Percentiles rank a stretch among this genome's conserved stretches.
Conservation (phyloP, 2,797 vertebrate genomes). For the Sarcophilus harrisii region DNA sequence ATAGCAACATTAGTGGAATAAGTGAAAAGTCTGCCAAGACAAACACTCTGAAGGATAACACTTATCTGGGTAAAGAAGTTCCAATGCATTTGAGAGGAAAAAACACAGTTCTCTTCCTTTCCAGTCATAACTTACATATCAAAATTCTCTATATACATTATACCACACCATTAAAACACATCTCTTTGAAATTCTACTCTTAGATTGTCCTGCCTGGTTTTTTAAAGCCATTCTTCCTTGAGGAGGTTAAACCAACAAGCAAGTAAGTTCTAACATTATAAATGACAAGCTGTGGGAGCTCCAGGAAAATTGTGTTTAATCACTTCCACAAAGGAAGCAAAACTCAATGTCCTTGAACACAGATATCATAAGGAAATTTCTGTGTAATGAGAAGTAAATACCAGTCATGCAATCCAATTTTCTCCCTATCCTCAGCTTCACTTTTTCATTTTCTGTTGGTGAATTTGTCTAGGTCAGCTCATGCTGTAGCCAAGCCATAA, state of each 20-base stretch:
- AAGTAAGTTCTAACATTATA: constrained; percentile 12
- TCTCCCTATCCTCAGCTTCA: background rate
- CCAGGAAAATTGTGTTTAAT: background rate
- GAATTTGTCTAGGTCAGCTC: constrained; percentile 13
- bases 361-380: background rate
- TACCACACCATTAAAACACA: background rate
- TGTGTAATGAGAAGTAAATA: background rate
- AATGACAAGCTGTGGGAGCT: background rate
- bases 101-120: background rate
- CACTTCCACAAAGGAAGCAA: constrained; percentile 4
- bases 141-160: constrained; percentile 2
- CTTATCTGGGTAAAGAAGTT: background rate
- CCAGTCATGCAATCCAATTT: background rate
- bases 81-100: background rate
- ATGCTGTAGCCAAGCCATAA: background rate
- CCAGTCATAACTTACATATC: background rate
- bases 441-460: background rate
- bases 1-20: background rate
- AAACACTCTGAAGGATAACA: constrained; percentile 4
- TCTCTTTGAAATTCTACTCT: background rate
- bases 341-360: constrained; percentile 23
- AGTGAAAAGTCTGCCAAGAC: background rate
- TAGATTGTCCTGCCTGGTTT: background rate
- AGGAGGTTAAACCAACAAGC: background rate
- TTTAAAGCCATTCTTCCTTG: background rate